phyloP scores from a whole-genome alignment of 2,797 vertebrate species.

The Sitta carolinensis region DNA sequence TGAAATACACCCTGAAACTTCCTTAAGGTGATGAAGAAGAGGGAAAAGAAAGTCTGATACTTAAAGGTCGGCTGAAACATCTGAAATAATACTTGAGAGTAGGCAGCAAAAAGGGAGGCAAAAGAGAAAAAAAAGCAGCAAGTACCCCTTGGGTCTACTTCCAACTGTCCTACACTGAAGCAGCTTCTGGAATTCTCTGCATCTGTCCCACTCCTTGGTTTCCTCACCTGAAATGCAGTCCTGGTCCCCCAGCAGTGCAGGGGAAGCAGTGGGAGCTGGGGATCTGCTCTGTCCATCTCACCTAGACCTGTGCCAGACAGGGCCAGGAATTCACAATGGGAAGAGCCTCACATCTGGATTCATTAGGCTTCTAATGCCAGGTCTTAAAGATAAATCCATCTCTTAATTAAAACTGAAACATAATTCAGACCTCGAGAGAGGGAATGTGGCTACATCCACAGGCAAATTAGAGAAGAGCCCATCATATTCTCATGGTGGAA shows the following conservation, averaged over 20 bases:
- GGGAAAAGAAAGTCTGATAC: background rate
- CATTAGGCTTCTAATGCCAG: background rate
- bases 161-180: background rate
- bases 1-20: background rate
- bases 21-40: background rate
- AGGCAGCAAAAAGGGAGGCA: background rate
- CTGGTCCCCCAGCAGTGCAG: background rate
- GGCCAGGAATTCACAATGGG: rapidly evolving
- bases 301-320: rapidly evolving
- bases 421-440: background rate
- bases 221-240: background rate
- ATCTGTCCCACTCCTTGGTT: background rate
- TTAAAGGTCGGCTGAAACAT: background rate
- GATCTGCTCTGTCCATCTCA: background rate
- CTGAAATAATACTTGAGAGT: background rate
- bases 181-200: background rate
- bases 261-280: background rate
- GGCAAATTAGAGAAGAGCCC: background rate
- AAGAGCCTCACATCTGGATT: background rate
- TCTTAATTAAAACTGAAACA: background rate
- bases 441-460: background rate
- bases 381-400: background rate
- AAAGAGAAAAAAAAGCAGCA: background rate
- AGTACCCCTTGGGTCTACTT: background rate
- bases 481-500: background rate